Evolutionary conservation across 2,113 vertebrate genomes (phyloP), one percentile per base, ranked within the genome.

Genomic region (Recurvirostra avosetta): DNA sequence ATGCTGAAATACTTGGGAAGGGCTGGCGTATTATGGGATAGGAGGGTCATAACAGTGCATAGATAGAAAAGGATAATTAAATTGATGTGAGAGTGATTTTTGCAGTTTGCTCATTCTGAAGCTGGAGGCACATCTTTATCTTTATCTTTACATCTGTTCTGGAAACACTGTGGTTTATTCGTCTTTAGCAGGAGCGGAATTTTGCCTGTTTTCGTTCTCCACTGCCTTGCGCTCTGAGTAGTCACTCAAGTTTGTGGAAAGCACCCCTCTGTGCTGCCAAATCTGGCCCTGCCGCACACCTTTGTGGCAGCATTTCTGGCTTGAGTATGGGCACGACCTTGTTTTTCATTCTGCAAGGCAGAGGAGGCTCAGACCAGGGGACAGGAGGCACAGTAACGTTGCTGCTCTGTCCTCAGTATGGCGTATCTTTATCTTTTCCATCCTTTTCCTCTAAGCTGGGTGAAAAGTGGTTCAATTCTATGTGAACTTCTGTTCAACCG

Each of bases 141-240:
- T 90, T 83, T 74, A 20, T 40, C 21, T 79, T 21, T 63, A 43
- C 36, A 8, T 88, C 27, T 72, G 1, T 12, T 77, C 58, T 88
- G 63, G 45, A 50, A 93, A 16, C 20, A n/a, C 18, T 1, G 5
- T 52, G 12, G 11, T 45, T 90, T 90, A 70, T 89, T 86, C 0
- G 1, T 70, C 38, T 87, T 83, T 93, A 53, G 26, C 23, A 34
- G 40, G 20, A 80, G 40, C 18, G 80, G 66, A 49, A 41, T 86
- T 94, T 75, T 83, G 4, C 29, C n/a, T 86, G 36, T 14, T 75
- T 91, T 90, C 34, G 16, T 77, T 88, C 50, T 88, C 34, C 26
- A 29, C 79, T 0, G 2, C 27, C 22, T 82, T 0, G 0, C 1
- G 3, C 43, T 52, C 8, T 38, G 55, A 49, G 19, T 25, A 32